Evolutionary conservation across 2,113 vertebrate species (phyloP).

Genomic region (Cyrtonyx montezumae): DNA sequence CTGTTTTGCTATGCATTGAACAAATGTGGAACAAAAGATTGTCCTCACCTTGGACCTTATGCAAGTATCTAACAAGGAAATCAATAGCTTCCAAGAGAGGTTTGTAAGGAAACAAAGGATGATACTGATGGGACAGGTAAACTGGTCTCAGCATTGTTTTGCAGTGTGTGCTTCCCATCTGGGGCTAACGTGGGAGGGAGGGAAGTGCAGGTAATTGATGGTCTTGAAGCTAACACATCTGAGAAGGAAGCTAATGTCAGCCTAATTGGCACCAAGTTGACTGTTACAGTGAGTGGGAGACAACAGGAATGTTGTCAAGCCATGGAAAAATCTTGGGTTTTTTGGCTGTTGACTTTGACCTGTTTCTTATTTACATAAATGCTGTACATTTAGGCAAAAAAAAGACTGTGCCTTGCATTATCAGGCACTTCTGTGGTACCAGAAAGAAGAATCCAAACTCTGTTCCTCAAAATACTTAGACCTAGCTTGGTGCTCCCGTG

Average conservation of each 20-base stretch:
- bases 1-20: not conserved
- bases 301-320: not conserved
- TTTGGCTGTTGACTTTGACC: not conserved
- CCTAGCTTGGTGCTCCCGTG: too few relatives aligned
- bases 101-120: not conserved
- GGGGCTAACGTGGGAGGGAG: not conserved
- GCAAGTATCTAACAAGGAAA: not conserved
- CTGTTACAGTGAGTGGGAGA: not conserved
- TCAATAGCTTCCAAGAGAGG: not conserved
- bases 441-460: not conserved
- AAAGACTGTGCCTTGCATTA: not conserved
- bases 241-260: not conserved
- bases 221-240: not conserved
- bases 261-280: not conserved
- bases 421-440: not conserved
- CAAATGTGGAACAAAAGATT: not conserved
- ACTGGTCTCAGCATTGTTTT: not conserved
- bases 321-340: not conserved
- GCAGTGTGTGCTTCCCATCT: not conserved
- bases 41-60: not conserved
- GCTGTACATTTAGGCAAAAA: not conserved
- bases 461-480: not conserved
- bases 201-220: not conserved
- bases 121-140: slow-evolving; percentile 27
- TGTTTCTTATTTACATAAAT: not conserved